Base-by-base conservation (phyloP, 1,140 invertebrate genomes). In the Drosophila jambulina region DNA sequence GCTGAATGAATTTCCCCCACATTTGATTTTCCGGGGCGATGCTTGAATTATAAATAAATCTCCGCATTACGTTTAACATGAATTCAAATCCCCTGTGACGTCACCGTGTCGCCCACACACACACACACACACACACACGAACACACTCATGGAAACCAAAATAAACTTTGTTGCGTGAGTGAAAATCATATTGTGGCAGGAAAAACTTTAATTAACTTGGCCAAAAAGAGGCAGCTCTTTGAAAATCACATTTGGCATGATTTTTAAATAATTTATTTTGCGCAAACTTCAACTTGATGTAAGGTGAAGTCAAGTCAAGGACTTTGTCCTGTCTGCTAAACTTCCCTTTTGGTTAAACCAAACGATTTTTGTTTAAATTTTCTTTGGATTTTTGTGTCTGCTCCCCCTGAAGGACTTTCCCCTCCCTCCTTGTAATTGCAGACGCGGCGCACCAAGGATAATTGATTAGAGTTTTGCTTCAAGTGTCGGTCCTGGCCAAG, bases 1-100 rank as follows among this genome's bases (percentile, higher is more conserved):
- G 49, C 42, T 17, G 9, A 56, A 56, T 23, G 21, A 48, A 21
- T 45, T n/a, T n/a, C n/a, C 38, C 43, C 7, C 34, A n/a, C 59
- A 58, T 65, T 75, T 78, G 40, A 74, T 75, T 80, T 51, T 63
- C 38, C 34, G 61, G 21, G 51, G 60, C 42, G 51, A 19, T 56
- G 46, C 27, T 71, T 83, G 77, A 77, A 80, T 87, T 88, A 88
- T 84, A 84, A 84, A 87, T 87, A 88, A 80, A 87, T 88, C 77
- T 75, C 58, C 53, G 85, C 64, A 88, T 88, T 80, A 68, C 58
- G 69, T 75, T 74, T 69, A 76, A 76, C 63, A 64, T 78, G 83
- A 80, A 84, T 90, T 60, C 46, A 79, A 88, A 70, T 63, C 61
- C 70, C 59, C 45, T 60, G 62, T 87, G 80, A 83, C 83, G 83